phyloP scores from a whole-genome alignment of 2,888 invertebrate species.

The Cheilosia vulpina region DNA sequence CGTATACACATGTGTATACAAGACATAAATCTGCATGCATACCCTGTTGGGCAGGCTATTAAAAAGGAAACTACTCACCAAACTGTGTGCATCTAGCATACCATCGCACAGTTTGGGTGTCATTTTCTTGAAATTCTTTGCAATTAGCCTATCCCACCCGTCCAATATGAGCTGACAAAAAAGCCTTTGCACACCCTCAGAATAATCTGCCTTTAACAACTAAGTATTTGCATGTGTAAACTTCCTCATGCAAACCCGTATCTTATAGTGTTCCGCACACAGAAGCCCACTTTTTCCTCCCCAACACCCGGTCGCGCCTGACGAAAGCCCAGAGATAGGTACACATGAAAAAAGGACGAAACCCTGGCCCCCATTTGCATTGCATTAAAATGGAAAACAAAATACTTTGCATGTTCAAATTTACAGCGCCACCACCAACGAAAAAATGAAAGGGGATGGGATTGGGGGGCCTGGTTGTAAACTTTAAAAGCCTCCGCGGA shows the following conservation, averaged over 20 bases:
- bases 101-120: neutral
- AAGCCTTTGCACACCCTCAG: slow-evolving; percentile 9
- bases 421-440: slow-evolving; percentile 35
- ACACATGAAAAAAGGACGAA: slow-evolving; percentile 23
- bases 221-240: slow-evolving; percentile 49
- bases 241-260: slow-evolving; percentile 38
- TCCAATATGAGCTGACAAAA: neutral
- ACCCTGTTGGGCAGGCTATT: slow-evolving; percentile 6
- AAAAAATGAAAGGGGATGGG: slow-evolving; percentile 9
- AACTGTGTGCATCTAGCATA: neutral
- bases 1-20: neutral
- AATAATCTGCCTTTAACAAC: slow-evolving; percentile 41
- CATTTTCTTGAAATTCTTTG: slow-evolving; percentile 20
- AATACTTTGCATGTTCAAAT: slow-evolving; percentile 68
- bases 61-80: neutral
- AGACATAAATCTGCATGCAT: slow-evolving; percentile 25
- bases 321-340: slow-evolving; percentile 5
- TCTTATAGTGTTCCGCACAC: slow-evolving; percentile 18
- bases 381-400: slow-evolving; percentile 70
- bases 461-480: slow-evolving; percentile 2
- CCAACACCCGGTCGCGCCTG: slow-evolving; percentile 1
- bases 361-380: slow-evolving; percentile 67
- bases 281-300: slow-evolving; percentile 3
- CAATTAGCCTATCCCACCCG: slow-evolving; percentile 4
- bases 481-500: slow-evolving; percentile 46